phyloP scores from a whole-genome alignment of 2,888 invertebrate species.

The Ctenicera cuprea region DNA sequence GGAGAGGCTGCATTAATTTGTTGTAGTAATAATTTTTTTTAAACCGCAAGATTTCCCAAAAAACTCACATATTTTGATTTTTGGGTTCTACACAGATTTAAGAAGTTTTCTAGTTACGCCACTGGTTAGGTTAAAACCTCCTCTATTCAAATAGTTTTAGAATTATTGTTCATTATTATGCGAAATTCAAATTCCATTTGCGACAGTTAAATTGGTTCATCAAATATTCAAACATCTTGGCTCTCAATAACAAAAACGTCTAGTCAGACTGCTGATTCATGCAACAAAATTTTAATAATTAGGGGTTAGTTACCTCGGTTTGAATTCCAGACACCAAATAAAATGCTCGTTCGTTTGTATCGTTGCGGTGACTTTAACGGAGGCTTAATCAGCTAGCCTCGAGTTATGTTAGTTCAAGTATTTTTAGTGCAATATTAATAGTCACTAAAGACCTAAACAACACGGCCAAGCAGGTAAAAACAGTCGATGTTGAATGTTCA shows the following conservation, averaged over 20 bases:
- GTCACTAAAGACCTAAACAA: not conserved
- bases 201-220: not conserved
- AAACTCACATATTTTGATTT: too few relatives aligned
- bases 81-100: too few relatives aligned
- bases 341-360: too few relatives aligned
- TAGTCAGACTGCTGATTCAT: constrained; percentile 14
- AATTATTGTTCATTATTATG: too few relatives aligned
- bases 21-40: too few relatives aligned
- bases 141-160: too few relatives aligned
- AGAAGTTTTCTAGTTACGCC: too few relatives aligned
- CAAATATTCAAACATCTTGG: not conserved
- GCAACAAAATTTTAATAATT: constrained; percentile 16
- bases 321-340: constrained; percentile 9
- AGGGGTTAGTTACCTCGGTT: constrained; percentile 17
- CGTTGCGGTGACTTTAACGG: not conserved
- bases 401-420: not conserved
- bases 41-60: too few relatives aligned
- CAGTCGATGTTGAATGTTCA: too few relatives aligned
- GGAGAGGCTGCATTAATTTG: too few relatives aligned
- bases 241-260: not conserved
- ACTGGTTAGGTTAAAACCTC: too few relatives aligned
- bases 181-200: not conserved
- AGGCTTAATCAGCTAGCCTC: not conserved
- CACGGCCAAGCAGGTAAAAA: too few relatives aligned
- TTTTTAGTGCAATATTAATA: not conserved